These are phyloP conservation scores for Epinephelus malabaricus DNA, from an alignment of 2,797 vertebrate genomes.

Conservation along the genomic window DNA sequence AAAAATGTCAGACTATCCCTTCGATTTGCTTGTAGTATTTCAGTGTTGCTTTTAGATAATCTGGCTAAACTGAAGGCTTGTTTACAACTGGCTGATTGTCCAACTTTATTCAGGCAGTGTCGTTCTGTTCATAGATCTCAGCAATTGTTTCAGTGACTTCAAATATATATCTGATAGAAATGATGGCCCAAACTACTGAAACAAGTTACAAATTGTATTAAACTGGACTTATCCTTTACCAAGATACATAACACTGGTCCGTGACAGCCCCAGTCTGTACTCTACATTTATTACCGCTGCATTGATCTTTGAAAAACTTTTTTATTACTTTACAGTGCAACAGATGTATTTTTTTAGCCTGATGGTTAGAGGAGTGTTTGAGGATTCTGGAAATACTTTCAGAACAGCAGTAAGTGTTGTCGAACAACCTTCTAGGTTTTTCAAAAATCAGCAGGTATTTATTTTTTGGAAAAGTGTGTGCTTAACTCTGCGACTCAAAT, in stretches of 20 bases:
- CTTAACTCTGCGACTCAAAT: background rate
- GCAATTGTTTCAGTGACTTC: background rate
- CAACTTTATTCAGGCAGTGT: background rate
- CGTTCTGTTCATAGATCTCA: background rate
- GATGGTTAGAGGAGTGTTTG: background rate
- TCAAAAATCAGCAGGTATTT: background rate
- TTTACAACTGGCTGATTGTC: background rate
- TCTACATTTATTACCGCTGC: background rate
- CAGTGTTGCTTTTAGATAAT: no score
- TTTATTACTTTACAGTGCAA: background rate
- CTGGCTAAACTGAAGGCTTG: background rate
- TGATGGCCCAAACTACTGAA: no score
- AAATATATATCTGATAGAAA: background rate
- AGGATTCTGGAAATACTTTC: background rate
- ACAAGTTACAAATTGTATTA: background rate
- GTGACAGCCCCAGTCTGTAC: background rate
- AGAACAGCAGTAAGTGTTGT: background rate
- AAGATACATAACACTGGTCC: background rate
- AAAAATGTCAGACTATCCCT: no score
- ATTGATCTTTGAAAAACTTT: no score
- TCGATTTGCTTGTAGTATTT: no score
- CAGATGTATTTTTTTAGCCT: conserved; percentile 1
- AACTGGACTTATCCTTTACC: background rate
- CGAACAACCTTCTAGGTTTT: background rate
- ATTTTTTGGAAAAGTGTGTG: background rate